Conservation (phyloP, 1,140 invertebrate genomes). For the Solenopsis invicta region DNA sequence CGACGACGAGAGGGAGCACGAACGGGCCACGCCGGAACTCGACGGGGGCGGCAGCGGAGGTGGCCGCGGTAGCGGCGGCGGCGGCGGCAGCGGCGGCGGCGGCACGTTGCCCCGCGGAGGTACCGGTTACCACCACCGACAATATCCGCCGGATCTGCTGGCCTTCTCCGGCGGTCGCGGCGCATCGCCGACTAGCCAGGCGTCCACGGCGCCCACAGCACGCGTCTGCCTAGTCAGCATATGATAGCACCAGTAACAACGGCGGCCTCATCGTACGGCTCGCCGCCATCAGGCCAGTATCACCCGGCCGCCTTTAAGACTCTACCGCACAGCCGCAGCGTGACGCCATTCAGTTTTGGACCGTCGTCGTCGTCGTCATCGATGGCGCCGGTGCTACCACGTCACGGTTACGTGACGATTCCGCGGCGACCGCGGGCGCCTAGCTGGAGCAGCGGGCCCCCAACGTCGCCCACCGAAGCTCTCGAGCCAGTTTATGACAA, state of each 20-base stretch:
- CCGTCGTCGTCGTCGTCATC: conserved; percentile 85
- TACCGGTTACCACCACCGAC: conserved; percentile 86
- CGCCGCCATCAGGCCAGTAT: conserved; percentile 68
- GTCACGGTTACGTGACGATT: conserved; percentile 94
- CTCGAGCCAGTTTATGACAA: conserved; percentile 95
- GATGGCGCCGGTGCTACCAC: conserved; percentile 89
- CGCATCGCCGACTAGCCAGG: conserved; percentile 89
- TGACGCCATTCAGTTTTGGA: conserved; percentile 89
- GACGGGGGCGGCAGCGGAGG: conserved; percentile 78
- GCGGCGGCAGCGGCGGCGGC: conserved; percentile 75
- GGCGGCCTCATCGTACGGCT: conserved; percentile 82
- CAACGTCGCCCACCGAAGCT: conserved; percentile 87
- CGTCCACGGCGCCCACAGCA: conserved; percentile 91
- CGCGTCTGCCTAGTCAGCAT: conserved; percentile 87
- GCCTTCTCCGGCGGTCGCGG: conserved; percentile 90
- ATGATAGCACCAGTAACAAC: conserved; percentile 85
- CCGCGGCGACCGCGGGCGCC: conserved; percentile 93
- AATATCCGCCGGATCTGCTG: conserved; percentile 93
- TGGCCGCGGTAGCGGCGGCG: conserved; percentile 73
- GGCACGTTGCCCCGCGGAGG: conserved; percentile 84
- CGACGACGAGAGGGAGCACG: conserved; percentile 77
- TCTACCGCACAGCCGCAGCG: conserved; percentile 91
- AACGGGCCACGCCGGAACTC: conserved; percentile 83
- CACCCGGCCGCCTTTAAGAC: conserved; percentile 89
- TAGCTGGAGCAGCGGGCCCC: conserved; percentile 91